Conservation (phyloP, 2,797 vertebrate genomes). For the Dallia pectoralis region DNA sequence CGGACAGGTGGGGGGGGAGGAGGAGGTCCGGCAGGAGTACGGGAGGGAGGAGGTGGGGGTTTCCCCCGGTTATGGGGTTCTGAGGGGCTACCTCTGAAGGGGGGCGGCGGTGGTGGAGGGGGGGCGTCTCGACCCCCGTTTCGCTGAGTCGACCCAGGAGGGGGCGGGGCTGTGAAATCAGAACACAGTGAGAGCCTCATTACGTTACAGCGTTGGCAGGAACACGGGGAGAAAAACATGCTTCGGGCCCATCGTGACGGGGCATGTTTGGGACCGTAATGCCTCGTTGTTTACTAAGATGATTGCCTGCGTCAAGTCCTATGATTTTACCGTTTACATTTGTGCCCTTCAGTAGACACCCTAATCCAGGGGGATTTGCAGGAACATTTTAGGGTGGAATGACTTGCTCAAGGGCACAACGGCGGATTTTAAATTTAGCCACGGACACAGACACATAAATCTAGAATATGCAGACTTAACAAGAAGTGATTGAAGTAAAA, state of each 20-base stretch:
- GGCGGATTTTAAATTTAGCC: no score
- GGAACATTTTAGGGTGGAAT: no score
- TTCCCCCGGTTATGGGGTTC: constrained; percentile 76
- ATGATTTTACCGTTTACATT: no score
- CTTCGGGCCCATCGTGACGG: background rate
- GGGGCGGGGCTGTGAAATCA: constrained; percentile 75
- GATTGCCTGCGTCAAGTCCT: background rate
- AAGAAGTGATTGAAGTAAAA: no score
- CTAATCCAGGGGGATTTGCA: no score
- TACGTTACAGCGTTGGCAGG: background rate
- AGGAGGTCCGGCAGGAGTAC: constrained; percentile 81
- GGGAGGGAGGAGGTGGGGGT: constrained; percentile 83
- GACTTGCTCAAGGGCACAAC: no score
- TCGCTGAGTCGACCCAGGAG: constrained; percentile 73
- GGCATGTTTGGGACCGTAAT: background rate
- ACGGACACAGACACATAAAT: no score
- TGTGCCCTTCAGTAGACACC: no score
- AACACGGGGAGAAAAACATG: background rate
- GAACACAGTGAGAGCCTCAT: background rate
- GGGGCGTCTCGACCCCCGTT: constrained; percentile 83
- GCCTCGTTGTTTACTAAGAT: no score
- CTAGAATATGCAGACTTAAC: no score
- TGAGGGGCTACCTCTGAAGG: constrained; percentile 78
- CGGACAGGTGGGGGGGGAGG: constrained; percentile 85
- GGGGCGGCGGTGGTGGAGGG: constrained; percentile 77